phyloP scores from a whole-genome alignment of 2,797 vertebrate genomes.

The Balearica regulorum region DNA sequence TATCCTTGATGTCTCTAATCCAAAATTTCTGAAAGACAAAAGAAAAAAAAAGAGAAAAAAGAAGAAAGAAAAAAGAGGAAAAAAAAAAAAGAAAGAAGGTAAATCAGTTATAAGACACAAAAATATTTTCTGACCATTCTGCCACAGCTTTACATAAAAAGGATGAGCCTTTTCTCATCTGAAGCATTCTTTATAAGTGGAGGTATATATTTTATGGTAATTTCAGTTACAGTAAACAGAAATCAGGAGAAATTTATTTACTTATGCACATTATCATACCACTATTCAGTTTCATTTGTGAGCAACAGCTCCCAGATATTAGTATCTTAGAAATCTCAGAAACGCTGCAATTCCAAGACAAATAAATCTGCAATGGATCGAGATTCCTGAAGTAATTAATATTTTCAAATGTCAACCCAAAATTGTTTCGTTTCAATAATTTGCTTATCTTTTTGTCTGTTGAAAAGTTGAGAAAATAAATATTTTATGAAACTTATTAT shows the following conservation, averaged over 20 bases:
- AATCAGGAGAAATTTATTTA: neutral
- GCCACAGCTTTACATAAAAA: neutral
- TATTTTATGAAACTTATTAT: neutral
- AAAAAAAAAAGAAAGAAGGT: fast-evolving
- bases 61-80: too few relatives aligned
- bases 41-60: neutral
- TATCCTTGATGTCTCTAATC: neutral
- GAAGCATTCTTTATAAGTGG: neutral
- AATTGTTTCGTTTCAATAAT: neutral
- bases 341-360: neutral
- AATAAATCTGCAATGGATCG: neutral
- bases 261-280: neutral
- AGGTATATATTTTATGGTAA: neutral
- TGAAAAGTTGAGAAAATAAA: neutral
- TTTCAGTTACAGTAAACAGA: neutral
- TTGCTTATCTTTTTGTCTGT: neutral
- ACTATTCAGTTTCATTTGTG: neutral
- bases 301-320: neutral
- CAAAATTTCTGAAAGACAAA: neutral
- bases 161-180: fast-evolving
- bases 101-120: neutral
- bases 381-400: neutral
- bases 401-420: fast-evolving
- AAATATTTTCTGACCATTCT: neutral
- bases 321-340: neutral